phyloP scores from a whole-genome alignment of 2,888 invertebrate species.

The Chrysolina oricalcia region DNA sequence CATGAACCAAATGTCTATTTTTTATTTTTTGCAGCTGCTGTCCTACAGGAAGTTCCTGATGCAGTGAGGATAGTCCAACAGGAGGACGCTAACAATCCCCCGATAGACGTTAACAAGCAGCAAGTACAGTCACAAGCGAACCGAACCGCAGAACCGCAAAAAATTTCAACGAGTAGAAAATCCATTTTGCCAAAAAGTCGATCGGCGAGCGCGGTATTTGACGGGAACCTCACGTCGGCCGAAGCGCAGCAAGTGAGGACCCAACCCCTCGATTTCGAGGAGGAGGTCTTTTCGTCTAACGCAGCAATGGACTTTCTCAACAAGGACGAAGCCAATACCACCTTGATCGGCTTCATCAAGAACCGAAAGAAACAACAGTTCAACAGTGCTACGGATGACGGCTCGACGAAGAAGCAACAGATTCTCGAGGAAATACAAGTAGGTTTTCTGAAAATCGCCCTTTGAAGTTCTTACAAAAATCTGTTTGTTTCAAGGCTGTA shows the following conservation, averaged over 20 bases:
- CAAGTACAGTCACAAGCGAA: slow-evolving; percentile 54
- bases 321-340: slow-evolving; percentile 74
- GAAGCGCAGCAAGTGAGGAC: slow-evolving; percentile 76
- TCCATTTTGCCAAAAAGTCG: slow-evolving; percentile 74
- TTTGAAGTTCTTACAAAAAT: slow-evolving; percentile 20
- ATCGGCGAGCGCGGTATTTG: slow-evolving; percentile 72
- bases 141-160: slow-evolving; percentile 33
- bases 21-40: slow-evolving; percentile 58
- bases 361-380: slow-evolving; percentile 67
- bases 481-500: slow-evolving; percentile 36
- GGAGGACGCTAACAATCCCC: slow-evolving; percentile 67
- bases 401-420: slow-evolving; percentile 80
- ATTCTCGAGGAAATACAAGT: slow-evolving; percentile 80
- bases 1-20: not conserved
- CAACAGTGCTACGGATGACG: slow-evolving; percentile 73
- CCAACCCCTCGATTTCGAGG: slow-evolving; percentile 70
- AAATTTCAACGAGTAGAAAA: slow-evolving; percentile 64
- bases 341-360: slow-evolving; percentile 70
- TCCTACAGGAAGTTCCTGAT: slow-evolving; percentile 77
- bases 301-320: slow-evolving; percentile 69
- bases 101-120: slow-evolving; percentile 65
- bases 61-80: slow-evolving; percentile 75
- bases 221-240: slow-evolving; percentile 73
- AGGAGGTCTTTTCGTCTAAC: slow-evolving; percentile 65
- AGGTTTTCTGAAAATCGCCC: slow-evolving; percentile 42